Evolutionary conservation across 2,113 vertebrate species (phyloP).

Genomic region (Psettodes erumei): DNA sequence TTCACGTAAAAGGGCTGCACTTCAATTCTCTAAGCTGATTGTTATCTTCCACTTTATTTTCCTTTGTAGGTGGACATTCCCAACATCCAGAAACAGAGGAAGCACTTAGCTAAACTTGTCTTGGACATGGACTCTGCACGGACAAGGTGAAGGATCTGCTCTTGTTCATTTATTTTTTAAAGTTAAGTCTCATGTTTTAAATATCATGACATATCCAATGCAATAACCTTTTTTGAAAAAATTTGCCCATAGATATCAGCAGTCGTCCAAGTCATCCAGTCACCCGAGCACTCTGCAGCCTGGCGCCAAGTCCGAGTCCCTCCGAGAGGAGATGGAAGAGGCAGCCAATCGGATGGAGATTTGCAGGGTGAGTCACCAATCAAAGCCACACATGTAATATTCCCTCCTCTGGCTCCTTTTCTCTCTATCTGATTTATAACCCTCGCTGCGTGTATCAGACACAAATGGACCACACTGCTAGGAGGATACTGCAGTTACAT

Average conservation of each 20-base stretch:
- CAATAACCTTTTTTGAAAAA: background rate
- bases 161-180: conserved; percentile 1
- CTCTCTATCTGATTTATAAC: conserved; percentile 34
- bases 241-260: conserved; percentile 91
- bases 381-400: background rate
- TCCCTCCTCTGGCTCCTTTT: background rate
- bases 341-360: conserved; percentile 99
- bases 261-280: conserved; percentile 95
- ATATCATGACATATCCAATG: background rate
- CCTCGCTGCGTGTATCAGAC: conserved; percentile 20
- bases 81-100: conserved; percentile 99
- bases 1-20: background rate
- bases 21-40: background rate
- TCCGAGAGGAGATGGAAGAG: conserved; percentile 99
- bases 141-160: conserved; percentile 84
- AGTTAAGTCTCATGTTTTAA: background rate
- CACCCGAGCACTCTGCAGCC: conserved; percentile 92
- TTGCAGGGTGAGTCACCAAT: conserved; percentile 88
- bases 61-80: conserved; percentile 93
- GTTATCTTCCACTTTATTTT: conserved; percentile 44
- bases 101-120: conserved; percentile 97
- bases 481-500: conserved; percentile 11
- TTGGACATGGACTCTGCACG: conserved; percentile 98
- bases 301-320: conserved; percentile 93
- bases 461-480: conserved; percentile 23